These are phyloP conservation scores for Psittacula echo DNA, from an alignment of 2,797 vertebrate species.

Conservation along the genomic window DNA sequence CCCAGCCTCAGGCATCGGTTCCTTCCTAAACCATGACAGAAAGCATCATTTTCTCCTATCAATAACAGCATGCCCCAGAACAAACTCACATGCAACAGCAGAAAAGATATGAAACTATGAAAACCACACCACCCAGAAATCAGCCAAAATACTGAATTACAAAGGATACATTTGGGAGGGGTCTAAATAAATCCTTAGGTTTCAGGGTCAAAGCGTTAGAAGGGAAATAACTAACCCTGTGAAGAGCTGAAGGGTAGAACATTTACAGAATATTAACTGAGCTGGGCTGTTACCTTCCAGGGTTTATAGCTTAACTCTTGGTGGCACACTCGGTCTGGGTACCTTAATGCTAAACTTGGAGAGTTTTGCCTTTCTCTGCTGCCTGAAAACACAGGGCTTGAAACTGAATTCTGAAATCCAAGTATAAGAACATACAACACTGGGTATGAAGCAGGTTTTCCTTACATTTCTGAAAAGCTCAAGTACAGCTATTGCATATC, in stretches of 20 bases:
- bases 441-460: neutral
- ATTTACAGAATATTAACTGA: neutral
- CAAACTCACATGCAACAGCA: neutral
- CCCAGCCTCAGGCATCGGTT: rapidly evolving
- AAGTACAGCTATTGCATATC: neutral
- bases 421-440: neutral
- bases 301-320: neutral
- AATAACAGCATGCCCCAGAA: neutral
- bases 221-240: neutral
- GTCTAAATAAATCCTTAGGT: neutral
- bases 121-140: neutral
- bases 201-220: neutral
- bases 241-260: neutral
- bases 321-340: neutral
- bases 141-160: neutral
- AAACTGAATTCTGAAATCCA: neutral
- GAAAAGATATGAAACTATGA: neutral
- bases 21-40: neutral
- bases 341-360: neutral
- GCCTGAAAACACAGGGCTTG: neutral
- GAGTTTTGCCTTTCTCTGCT: neutral
- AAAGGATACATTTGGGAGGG: neutral
- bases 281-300: neutral
- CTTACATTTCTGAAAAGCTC: neutral
- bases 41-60: neutral